These are phyloP conservation scores for Nyctalus aviator DNA, from an alignment of 2,797 vertebrate species.

Conservation along the genomic window DNA sequence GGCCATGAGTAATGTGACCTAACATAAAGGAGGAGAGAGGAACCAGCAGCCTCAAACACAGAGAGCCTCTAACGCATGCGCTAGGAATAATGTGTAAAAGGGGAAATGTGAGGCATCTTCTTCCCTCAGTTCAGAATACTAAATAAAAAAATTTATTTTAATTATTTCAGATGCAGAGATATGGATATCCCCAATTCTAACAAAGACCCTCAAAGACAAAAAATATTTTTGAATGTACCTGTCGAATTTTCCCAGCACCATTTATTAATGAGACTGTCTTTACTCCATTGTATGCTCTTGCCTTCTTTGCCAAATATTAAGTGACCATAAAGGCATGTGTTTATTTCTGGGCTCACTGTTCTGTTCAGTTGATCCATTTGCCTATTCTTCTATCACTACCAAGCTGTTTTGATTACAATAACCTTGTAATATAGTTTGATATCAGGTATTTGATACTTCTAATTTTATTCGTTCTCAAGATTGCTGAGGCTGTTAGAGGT, in stretches of 20 bases:
- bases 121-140: neutral
- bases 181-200: neutral
- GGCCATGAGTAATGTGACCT: neutral
- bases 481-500: neutral
- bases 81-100: neutral
- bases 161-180: conserved; percentile 13
- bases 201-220: conserved; percentile 45
- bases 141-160: neutral
- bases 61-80: neutral
- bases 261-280: neutral
- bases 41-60: neutral
- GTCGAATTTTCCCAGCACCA: neutral
- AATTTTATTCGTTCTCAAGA: neutral
- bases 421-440: neutral
- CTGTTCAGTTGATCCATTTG: neutral
- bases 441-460: neutral
- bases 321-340: neutral
- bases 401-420: neutral
- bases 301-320: neutral
- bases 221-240: neutral
- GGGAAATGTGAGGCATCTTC: neutral
- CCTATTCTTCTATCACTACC: neutral
- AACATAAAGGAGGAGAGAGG: neutral
- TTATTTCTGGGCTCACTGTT: neutral
- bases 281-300: neutral